Percentiles rank a stretch among this genome's conserved stretches.
phyloP scores from a whole-genome alignment of 1,140 invertebrate species.

The Sycobia sp. region DNA sequence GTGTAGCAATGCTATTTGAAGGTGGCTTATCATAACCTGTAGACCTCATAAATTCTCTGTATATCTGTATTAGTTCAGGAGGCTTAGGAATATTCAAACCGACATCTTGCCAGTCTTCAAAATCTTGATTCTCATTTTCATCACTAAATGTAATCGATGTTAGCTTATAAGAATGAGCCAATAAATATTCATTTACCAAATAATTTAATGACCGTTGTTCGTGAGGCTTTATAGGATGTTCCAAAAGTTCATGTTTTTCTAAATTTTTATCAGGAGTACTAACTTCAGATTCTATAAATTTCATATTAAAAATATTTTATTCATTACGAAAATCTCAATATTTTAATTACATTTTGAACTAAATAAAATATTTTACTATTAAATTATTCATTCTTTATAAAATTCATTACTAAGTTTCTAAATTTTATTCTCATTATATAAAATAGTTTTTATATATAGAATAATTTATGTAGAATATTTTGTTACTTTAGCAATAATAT shows the following conservation, averaged over 20 bases:
- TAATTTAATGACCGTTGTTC: constrained; percentile 87
- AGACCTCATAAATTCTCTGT: constrained; percentile 70
- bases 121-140: constrained; percentile 91
- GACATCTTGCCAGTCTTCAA: constrained; percentile 94
- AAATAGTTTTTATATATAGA: too few species aligned
- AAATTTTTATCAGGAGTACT: constrained; percentile 65
- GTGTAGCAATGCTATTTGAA: constrained; percentile 48
- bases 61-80: constrained; percentile 76
- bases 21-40: constrained; percentile 55
- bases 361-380: too few species aligned
- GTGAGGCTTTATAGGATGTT: constrained; percentile 76
- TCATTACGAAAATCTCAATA: too few species aligned
- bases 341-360: too few species aligned
- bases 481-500: too few species aligned
- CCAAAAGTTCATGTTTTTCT: constrained; percentile 53
- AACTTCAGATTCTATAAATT: constrained; percentile 67
- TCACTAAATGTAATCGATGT: constrained; percentile 91
- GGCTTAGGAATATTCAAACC: constrained; percentile 86
- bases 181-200: constrained; percentile 86
- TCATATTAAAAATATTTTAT: too few species aligned
- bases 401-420: too few species aligned
- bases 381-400: too few species aligned
- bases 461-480: too few species aligned
- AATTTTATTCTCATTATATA: too few species aligned
- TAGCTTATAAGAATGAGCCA: constrained; percentile 82